Base-by-base conservation (phyloP, 1,140 invertebrate genomes). In the Lutraria rhynchaena region DNA sequence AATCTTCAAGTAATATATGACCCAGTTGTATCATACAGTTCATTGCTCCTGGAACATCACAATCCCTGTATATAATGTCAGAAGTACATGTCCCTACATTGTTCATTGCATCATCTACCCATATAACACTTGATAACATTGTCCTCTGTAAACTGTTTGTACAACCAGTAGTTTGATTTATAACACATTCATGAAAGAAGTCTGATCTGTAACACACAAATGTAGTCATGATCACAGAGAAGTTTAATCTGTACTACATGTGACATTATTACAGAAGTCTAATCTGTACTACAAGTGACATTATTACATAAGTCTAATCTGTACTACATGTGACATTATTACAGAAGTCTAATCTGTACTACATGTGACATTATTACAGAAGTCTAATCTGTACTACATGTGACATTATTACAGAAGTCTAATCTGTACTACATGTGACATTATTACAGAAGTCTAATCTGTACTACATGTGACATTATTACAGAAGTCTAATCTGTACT, bases 11-110 rank as follows among this genome's bases (percentile, higher is more conserved):
- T 31, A 53, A 24, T 29, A 33, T 29, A 2, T 69, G 41, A 4
- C 65, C 65, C 5, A 69, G 60, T 17, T 49, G 27, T 19, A 37
- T 1, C 27, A 51, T 51, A 69, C 65, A 69, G 0, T 49, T 0
- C 44, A 69, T 51, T 17, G 65, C 65, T 13, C 15, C 35, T 4
- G n/a, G 3, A 2, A 37, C 35, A 27, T 51, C 44, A 69, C 65
- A 69, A 29, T 29, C 49, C 31, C 65, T 49, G 24, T 29, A 0
- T 4, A 69, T 7, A 17, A 0, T 69, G 1, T 53, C 27, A 51
- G 17, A 33, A 17, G 24, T 29, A 35, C 65, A 69, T 27, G 65
- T 69, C 19, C 65, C 65, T 31, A 44, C 49, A 69, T 69, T 69
- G 11, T 15, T 37, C 3, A 69, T 19, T 17, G 27, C 44, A 19